Conservation (phyloP, 2,113 vertebrate species). For the Menidia beryllina region DNA sequence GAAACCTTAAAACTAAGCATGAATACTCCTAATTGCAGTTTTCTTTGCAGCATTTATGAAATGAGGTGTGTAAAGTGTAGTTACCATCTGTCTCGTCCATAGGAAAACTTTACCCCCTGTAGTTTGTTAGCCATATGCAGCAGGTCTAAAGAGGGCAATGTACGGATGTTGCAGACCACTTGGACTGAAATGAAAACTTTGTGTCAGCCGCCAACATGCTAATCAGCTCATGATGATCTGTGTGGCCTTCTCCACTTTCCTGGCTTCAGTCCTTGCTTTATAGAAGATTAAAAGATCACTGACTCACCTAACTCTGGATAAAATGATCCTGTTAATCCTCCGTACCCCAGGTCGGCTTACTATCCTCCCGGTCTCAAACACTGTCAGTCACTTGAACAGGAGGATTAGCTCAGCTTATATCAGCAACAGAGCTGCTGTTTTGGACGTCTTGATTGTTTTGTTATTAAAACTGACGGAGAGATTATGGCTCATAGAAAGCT, state of each 20-base stretch:
- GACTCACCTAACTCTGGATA: constrained; percentile 39
- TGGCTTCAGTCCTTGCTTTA: constrained; percentile 41
- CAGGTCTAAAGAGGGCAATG: constrained; percentile 5
- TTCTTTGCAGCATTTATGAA: neutral
- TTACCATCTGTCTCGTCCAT: neutral
- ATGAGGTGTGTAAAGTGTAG: neutral
- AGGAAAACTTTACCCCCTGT: neutral
- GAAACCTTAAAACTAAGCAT: neutral
- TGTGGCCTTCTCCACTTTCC: constrained; percentile 68
- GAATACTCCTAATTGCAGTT: neutral
- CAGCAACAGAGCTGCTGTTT: constrained; percentile 5
- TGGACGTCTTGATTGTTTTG: constrained; percentile 16
- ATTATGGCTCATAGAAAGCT: neutral
- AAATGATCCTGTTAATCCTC: constrained; percentile 61
- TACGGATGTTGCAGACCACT: constrained; percentile 24
- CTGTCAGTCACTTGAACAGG: constrained; percentile 37
- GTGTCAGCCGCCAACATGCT: constrained; percentile 54
- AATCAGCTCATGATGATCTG: constrained; percentile 66
- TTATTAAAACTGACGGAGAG: constrained; percentile 15
- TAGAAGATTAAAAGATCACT: constrained; percentile 64
- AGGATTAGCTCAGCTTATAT: constrained; percentile 11
- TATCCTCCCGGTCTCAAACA: constrained; percentile 16
- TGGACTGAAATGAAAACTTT: constrained; percentile 63
- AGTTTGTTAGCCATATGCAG: constrained; percentile 18
- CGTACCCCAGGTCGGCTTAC: constrained; percentile 24